Base-by-base conservation (phyloP, 2,113 vertebrate genomes). In the Silurus meridionalis region DNA sequence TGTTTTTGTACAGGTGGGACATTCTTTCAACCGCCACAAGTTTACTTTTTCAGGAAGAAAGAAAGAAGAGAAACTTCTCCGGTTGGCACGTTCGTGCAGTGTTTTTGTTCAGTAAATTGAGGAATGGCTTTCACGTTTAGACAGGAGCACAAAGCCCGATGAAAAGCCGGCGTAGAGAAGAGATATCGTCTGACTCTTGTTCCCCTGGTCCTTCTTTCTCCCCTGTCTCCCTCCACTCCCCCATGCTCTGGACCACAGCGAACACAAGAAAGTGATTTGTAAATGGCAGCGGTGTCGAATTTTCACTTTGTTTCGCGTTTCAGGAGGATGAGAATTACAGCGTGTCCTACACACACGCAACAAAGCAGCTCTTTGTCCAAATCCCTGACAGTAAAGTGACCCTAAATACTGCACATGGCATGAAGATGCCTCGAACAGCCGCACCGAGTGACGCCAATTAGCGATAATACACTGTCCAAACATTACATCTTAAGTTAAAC, bases 81-180 rank as follows among this genome's bases (percentile, higher is more conserved):
- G 8, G 60, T 21, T 57, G 83, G 61, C 25, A 89, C 80, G 52
- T 90, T 89, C 77, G 69, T 87, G 87, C 88, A 92, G 93, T 92
- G 91, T 92, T 94, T 94, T 94, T 93, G 91, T 92, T 91, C 91
- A 85, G 93, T 92, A 90, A 91, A 94, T 93, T 94, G 93, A 94
- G 91, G 90, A 91, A 93, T 93, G 90, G 90, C 91, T 87, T 93
- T 91, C 84, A 80, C 85, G 90, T 90, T 91, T 90, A 92, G 92
- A 94, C 91, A 93, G 83, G 48, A 69, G 88, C 91, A 92, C 93
- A 94, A 93, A 93, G 93, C 90, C 93, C 92, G 92, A 94, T 94
- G 93, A 94, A 93, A 94, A 94, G 85, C 89, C 80, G 82, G 94
- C 90, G 83, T 82, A 90, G 90, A 94, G 93, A 91, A 94, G 93